Conservation (phyloP, 2,113 vertebrate species). For the Syrmaticus mikado region DNA sequence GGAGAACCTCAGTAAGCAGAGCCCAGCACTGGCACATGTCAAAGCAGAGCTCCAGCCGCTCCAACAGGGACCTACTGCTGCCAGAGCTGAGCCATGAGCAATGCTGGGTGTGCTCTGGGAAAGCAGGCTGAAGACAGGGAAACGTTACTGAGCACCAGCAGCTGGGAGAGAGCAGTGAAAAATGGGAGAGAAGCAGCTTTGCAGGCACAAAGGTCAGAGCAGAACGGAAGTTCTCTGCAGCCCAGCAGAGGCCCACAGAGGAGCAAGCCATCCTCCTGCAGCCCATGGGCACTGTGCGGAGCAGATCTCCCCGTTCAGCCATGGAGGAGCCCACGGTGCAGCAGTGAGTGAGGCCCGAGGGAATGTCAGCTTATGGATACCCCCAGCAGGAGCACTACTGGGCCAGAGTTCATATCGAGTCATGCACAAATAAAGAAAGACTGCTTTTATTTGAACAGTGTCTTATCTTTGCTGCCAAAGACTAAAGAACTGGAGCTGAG, state of each 20-base stretch:
- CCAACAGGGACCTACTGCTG: neutral
- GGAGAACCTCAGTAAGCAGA: neutral
- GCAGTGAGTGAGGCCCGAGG: neutral
- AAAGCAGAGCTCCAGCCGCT: neutral
- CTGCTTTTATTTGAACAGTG: neutral
- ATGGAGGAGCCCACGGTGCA: neutral
- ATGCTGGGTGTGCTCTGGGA: neutral
- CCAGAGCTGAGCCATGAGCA: neutral
- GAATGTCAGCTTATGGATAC: neutral
- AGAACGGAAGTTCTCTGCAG: neutral
- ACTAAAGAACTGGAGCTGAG: neutral
- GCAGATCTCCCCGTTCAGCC: neutral
- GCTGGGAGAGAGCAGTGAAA: neutral
- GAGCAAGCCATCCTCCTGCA: neutral
- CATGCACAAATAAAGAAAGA: neutral
- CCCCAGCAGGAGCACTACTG: neutral
- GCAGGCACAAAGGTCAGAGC: neutral
- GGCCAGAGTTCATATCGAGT: neutral
- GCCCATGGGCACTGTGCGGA: neutral
- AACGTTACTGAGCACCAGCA: neutral
- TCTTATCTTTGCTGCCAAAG: neutral
- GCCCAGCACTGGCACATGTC: neutral
- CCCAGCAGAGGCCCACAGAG: neutral
- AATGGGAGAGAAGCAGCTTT: neutral
- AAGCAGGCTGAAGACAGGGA: neutral